phyloP scores from a whole-genome alignment of 2,888 invertebrate genomes.

The Myopa tessellatipennis region DNA sequence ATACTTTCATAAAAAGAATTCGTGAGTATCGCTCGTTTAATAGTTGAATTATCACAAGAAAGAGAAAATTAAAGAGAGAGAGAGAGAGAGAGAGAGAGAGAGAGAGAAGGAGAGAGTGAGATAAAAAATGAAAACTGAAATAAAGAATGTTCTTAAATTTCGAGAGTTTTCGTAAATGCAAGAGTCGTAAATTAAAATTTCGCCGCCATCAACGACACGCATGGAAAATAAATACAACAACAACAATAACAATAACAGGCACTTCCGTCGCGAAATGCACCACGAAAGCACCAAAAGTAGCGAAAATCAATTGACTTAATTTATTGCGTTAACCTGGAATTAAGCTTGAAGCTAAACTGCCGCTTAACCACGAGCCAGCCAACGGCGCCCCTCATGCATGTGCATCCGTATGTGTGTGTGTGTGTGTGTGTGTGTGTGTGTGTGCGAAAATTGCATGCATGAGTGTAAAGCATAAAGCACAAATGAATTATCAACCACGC shows the following conservation, averaged over 20 bases:
- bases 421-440: not conserved
- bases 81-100: too few relatives aligned
- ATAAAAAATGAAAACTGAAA: too few relatives aligned
- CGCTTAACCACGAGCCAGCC: constrained; percentile 28
- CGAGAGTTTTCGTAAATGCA: not conserved
- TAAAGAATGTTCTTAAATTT: not conserved
- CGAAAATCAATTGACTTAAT: constrained; percentile 38
- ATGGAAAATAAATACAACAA: not conserved
- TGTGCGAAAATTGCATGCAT: constrained; percentile 1
- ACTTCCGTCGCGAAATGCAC: not conserved
- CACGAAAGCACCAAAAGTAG: constrained; percentile 5
- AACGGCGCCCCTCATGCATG: not conserved
- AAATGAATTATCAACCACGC: constrained; percentile 22
- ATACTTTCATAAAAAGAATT: too few relatives aligned
- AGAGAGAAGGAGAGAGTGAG: too few relatives aligned
- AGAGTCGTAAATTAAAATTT: constrained; percentile 20
- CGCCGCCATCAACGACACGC: not conserved
- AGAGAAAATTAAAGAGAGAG: too few relatives aligned
- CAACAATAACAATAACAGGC: not conserved
- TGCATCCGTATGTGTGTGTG: not conserved
- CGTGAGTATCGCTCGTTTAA: too few relatives aligned
- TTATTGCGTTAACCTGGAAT: constrained; percentile 37
- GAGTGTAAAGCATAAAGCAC: constrained; percentile 1
- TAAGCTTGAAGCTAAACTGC: constrained; percentile 33
- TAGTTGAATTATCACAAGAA: too few relatives aligned